Base-by-base conservation (phyloP, 2,888 invertebrate genomes). In the Cacoxenus indagator region DNA sequence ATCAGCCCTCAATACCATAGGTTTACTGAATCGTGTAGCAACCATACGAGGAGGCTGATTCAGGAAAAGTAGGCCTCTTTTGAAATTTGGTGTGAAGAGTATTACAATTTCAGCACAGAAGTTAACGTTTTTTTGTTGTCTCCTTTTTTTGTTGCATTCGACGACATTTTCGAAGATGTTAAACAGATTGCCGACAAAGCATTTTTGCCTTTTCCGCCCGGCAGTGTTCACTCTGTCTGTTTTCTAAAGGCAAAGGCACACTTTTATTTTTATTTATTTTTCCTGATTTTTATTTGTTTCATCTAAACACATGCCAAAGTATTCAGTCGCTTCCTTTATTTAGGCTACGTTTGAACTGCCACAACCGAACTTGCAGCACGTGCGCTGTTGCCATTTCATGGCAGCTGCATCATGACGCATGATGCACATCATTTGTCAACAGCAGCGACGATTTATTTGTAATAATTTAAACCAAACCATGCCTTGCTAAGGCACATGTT, bases 171-270 rank as follows among this genome's bases (percentile, higher is more conserved):
- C 43, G 27, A 61, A 68, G 68, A 65, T 68, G 68, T 61, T 68
- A 43, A 68, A 48, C 68, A 68, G 65, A 65, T 68, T 68, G 65
- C 57, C 64, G 55, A 62, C 67, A 67, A 19, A 48, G 48, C 48
- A 17, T 48, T 48, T 11, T 11, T 48, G 48, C n/a, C 48, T 19
- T n/a, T 0, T 48, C n/a, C n/a, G 48, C n/a, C 48, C n/a, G 17
- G n/a, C 48, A 37, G n/a, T n/a, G n/a, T n/a, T 37, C 9, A 37
- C 37, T n/a, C 17, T 31, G 31, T 62, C 5, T 62, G 43, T 4
- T 45, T 43, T n/a, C 19, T n/a, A 26, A 26, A 61, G 31, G 61
- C 31, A 17, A 61, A 31, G n/a, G 31, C 26, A 19, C 5, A n/a
- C 17, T 43, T 22, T 37, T 43, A 27, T 62, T 26, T 29, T 11